Base-by-base conservation (phyloP, 2,888 invertebrate species). In the Tolmerus cingulatus region DNA sequence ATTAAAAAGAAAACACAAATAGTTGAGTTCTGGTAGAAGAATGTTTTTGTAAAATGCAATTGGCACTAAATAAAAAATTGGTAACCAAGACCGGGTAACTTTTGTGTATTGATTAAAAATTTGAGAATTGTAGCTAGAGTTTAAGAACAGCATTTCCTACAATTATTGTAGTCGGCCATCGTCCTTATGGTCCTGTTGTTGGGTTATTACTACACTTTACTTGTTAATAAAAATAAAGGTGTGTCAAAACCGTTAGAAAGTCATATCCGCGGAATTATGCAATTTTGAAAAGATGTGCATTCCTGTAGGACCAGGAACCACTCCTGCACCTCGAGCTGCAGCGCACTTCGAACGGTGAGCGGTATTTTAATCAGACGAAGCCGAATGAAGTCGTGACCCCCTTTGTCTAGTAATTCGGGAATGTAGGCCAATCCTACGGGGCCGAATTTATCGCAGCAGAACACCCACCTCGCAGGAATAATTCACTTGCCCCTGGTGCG, bases 351-450 rank as follows among this genome's bases (percentile, higher is more conserved):
- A 76, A 76, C 40, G 9, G 37, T 9, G 19, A 12, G 76, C 76
- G 76, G 37, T 76, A 9, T 34, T 34, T 76, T 76, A 76, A 76
- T 76, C 76, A 76, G 66, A 9, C 66, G 23, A 40, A 81, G 55
- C 30, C 51, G 51, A 30, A n/a, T 51, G 27, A 30, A 81, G 81
- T 81, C 55, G 9, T 81, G 81, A 81, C 81, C 81, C 81, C 51
- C 55, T 81, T 51, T 51, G 46, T 55, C 34, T 55, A 55, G 19
- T 55, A 81, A 81, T 34, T 81, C 55, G 23, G 16, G 30, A 81
- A 81, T 81, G 55, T 81, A 55, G 81, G 81, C n/a, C 81, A 81
- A 81, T 81, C 81, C 55, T 55, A 34, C 55, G 27, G 81, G 55
- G 51, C 55, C 81, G 27, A 51, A 81, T 81, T 81, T 81, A 81